Evolutionary conservation across 2,888 invertebrate genomes (phyloP).

Genomic region (Chymomyza caudatula): DNA sequence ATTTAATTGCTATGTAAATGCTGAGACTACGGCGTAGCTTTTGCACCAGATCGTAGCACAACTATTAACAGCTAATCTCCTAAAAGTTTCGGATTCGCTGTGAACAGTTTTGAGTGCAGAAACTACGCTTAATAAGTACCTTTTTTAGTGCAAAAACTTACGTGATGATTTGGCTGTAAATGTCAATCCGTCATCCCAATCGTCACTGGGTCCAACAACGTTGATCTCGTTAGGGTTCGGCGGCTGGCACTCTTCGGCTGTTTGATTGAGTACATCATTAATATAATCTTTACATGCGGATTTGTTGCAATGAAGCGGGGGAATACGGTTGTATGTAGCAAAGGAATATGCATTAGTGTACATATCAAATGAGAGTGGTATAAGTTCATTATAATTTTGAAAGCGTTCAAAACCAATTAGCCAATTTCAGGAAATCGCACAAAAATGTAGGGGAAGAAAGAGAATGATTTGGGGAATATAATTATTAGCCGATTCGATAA

Average conservation of each 20-base stretch:
- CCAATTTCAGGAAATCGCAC: conserved; percentile 28
- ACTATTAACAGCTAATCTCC: too few species aligned
- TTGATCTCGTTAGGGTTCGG: conserved; percentile 78
- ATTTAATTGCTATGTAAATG: too few species aligned
- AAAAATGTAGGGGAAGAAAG: conserved; percentile 27
- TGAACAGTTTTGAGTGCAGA: neutral
- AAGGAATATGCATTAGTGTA: conserved; percentile 31
- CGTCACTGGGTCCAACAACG: conserved; percentile 81
- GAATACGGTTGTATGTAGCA: neutral
- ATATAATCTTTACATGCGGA: conserved; percentile 84
- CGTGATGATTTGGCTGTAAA: conserved; percentile 93
- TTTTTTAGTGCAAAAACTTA: conserved; percentile 80
- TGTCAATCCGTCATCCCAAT: conserved; percentile 92
- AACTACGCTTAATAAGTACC: neutral
- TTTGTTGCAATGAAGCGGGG: neutral
- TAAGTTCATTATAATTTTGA: conserved; percentile 19
- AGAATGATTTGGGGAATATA: conserved; percentile 28
- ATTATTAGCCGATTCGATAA: conserved; percentile 39
- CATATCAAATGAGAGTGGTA: conserved; percentile 10
- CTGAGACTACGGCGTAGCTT: neutral
- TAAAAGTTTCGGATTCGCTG: too few species aligned
- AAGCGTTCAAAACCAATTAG: neutral
- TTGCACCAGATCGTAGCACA: neutral
- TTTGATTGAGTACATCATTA: conserved; percentile 88
- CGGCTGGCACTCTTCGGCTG: conserved; percentile 78